Base-by-base conservation (phyloP, 2,113 vertebrate species). In the Ibidorhyncha struthersii region DNA sequence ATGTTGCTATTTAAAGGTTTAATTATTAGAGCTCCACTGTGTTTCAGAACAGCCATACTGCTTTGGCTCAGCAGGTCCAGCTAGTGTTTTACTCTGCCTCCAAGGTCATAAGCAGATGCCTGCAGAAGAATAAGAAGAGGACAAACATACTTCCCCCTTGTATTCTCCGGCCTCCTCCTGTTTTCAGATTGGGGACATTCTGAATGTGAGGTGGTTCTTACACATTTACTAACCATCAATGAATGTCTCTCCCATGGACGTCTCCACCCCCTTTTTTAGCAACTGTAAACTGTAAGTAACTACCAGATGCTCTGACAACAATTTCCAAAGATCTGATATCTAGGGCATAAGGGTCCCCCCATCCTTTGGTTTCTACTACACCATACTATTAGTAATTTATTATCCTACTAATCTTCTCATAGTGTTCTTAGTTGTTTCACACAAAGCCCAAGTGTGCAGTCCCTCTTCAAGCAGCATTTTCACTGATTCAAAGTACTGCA, bases 1-100 rank as follows among this genome's bases (percentile, higher is more conserved):
- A 76, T 74, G 80, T 47, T 93, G 32, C 73, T 88, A 79, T 96
- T 97, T 87, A 93, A 86, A 85, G 62, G 32, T 86, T 82, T 86
- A 78, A 53, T 93, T 63, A 41, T 92, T 93, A 96, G 86, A 97
- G 49, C n/a, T 95, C 67, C 18, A 58, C 76, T 91, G 73, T 59
- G 76, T 77, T 95, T 92, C 62, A 50, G 59, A 92, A 70, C 21
- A 82, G 38, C 50, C 79, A 40, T 76, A 73, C 43, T 72, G 40
- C 86, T 92, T 80, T 62, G 62, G 61, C 78, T 82, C 84, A 85
- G 82, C 73, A 67, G 55, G 82, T 55, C 70, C 70, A 89, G 36
- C 26, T 43, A 62, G 30, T 49, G 55, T 43, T 77, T 65, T 69
- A 61, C 18, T 50, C 69, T 89, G 69, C 56, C 63, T 84, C 59